Percentiles rank a stretch among this genome's conserved stretches.
Evolutionary conservation across 2,888 invertebrate species (phyloP).

Genomic region (Tryphoninae sp.): DNA sequence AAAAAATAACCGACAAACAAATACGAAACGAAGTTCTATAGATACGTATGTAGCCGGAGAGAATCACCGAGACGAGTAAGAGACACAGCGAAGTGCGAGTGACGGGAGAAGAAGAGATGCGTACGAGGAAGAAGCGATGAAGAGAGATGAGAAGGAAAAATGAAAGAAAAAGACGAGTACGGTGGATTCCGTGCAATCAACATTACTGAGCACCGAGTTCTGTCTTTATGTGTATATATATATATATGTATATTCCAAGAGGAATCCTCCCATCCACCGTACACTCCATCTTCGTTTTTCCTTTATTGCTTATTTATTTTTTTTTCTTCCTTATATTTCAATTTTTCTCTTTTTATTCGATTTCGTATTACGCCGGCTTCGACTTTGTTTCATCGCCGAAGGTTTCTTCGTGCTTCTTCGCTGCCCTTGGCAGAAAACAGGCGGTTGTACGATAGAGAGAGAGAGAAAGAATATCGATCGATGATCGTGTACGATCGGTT

Average conservation of each 20-base stretch:
- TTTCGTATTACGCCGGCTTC: slow-evolving; percentile 23
- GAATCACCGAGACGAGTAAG: not conserved
- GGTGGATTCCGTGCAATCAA: slow-evolving; percentile 75
- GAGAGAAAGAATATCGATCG: not conserved
- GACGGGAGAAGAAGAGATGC: slow-evolving; percentile 22
- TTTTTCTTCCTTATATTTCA: not conserved
- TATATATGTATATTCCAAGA: slow-evolving; percentile 43
- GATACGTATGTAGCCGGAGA: not conserved
- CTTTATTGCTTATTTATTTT: not conserved
- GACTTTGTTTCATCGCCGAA: not conserved
- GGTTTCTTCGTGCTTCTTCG: not conserved
- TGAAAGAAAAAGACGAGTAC: slow-evolving; percentile 65
- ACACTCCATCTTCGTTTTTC: slow-evolving; percentile 21
- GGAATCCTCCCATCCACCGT: slow-evolving; percentile 25
- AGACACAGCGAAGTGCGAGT: slow-evolving; percentile 33
- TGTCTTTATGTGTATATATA: slow-evolving; percentile 43
- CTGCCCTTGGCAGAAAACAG: not conserved
- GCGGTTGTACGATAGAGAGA: not conserved
- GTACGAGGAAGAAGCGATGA: slow-evolving; percentile 12
- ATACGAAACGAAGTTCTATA: not conserved
- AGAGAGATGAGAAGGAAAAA: slow-evolving; percentile 35
- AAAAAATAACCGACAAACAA: not conserved
- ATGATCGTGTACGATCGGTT: slow-evolving; percentile 11
- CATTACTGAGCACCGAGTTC: slow-evolving; percentile 70
- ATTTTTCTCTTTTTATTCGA: slow-evolving; percentile 22